Evolutionary conservation across 37 sponge, comb jelly and placozoan genomes (phyloP), one percentile per base, ranked within the genome.

Genomic region (Mnemiopsis leidyi): DNA sequence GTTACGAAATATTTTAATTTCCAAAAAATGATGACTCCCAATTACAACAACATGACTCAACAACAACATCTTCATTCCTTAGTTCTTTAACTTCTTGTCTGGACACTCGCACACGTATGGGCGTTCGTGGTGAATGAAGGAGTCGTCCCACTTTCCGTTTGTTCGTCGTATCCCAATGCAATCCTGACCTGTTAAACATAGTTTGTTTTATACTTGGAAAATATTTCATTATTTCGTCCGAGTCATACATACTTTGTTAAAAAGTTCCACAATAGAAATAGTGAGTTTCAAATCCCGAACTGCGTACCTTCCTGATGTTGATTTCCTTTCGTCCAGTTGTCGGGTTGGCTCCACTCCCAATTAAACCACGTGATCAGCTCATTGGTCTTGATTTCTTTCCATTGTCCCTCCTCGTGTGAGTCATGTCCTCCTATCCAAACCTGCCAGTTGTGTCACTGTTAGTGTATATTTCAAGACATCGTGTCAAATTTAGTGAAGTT

Each of bases 71-170:
- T n/a, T n/a, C n/a, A n/a, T n/a, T n/a, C n/a, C n/a, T n/a, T n/a
- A n/a, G n/a, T n/a, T 48, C 61, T 48, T 48, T 48, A 48, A 23
- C 23, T 71, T 5, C 23, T 71, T n/a, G 3, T 71, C 75, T n/a
- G 75, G 75, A 28, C 75, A 71, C 20, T 71, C 30, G n/a, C 75
- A 71, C 30, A 71, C 75, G n/a, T 29, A 71, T 23, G 75, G 75
- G 5, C 75, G 75, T 71, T 71, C 30, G 75, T 71, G 30, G 75
- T 71, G 75, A 28, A 71, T 18, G 75, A 71, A 71, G 75, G 75
- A 71, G 30, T 71, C 75, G 75, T 71, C 75, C 75, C 75, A 71
- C 20, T 28, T 71, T 23, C 75, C 75, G 75, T 71, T n/a, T 29
- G 25, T 28, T 71, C 75, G 7, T 5, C 25, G 3, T 3, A 71